Base-by-base conservation (phyloP, 64 coral and sea anemone species). In the Acropora tenuis region DNA sequence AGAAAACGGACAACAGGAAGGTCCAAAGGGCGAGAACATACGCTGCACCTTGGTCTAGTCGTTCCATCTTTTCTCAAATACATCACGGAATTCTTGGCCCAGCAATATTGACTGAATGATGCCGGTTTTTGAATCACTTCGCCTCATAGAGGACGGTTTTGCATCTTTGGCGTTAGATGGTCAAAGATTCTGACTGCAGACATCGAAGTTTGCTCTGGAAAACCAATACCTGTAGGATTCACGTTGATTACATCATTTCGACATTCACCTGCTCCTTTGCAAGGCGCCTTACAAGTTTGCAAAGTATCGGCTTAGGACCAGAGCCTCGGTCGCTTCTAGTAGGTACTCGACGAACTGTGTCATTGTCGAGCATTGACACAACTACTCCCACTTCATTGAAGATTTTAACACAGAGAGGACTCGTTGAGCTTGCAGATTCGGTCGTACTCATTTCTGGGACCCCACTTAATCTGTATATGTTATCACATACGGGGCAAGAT, bases 21-120 rank as follows among this genome's bases (percentile, higher is more conserved):
- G 47, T 99, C 97, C 1, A 99, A 77, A 80, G 97, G 97, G 41
- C 97, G 87, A 52, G 97, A 96, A 82, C 94, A 99, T 73, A 99
- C 80, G 55, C 88, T 98, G 66, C 97, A 17, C 94, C 94, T 60
- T 98, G 93, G 48, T 82, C 43, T 83, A 30, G 67, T 73, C 68
- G 16, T 75, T 41, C 82, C 92, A 89, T 82, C 68, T 40, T 89
- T 67, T 74, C 86, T 82, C 67, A 94, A 55, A 50, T 74, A 89
- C 44, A 89, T 41, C 79, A 74, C 73, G 19, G 77, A 89, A 76
- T 77, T 94, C 66, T 89, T 94, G 66, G 74, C 78, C 93, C 88
- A 90, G 40, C 93, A 94, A 74, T 94, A 94, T 58, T 94, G 85
- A 79, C 87, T 30, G 30, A 94, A 10, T 89, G 50, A 20, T 86